phyloP scores from a whole-genome alignment of 2,797 vertebrate species.

The Triplophysa yarkandensis region DNA sequence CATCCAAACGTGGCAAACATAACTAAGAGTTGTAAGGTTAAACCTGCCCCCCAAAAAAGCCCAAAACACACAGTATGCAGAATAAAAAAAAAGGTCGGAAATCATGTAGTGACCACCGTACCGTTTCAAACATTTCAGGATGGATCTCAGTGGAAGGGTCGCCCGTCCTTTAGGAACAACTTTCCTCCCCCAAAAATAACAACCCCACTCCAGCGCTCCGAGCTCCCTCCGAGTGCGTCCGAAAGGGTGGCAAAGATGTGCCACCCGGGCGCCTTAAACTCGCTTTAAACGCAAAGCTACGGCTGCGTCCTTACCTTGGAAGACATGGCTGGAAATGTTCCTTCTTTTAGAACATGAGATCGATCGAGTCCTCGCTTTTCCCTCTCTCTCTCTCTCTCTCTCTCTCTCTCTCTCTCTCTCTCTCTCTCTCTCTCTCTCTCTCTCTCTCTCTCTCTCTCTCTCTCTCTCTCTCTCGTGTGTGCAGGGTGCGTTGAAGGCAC shows the following conservation, averaged over 20 bases:
- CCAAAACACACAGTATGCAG: conserved; percentile 14
- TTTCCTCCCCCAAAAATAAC: conserved; percentile 55
- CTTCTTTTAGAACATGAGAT: conserved; percentile 66
- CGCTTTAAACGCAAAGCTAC: conserved; percentile 64
- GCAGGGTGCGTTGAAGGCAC: conserved; percentile 51
- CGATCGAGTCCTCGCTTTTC: conserved; percentile 38
- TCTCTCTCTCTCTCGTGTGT: conserved; percentile 26
- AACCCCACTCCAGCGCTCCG: conserved; percentile 54
- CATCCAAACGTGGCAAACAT: neutral
- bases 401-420: conserved; percentile 9
- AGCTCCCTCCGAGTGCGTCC: conserved; percentile 53
- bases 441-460: conserved; percentile 8
- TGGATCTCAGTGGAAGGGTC: conserved; percentile 65
- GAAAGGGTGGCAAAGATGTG: conserved; percentile 56
- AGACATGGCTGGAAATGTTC: conserved; percentile 78
- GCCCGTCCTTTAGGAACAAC: conserved; percentile 62
- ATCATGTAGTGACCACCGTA: conserved; percentile 61
- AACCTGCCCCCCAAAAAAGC: conserved; percentile 34
- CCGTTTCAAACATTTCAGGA: conserved; percentile 83
- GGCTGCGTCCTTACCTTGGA: conserved; percentile 82
- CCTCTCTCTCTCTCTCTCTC: conserved; percentile 6
- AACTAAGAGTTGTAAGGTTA: conserved; percentile 1
- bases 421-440: conserved; percentile 14
- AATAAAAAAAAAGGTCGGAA: conserved; percentile 6
- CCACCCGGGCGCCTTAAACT: conserved; percentile 69